Evolutionary conservation across 1,140 invertebrate genomes (phyloP).

Genomic region (Leptonema lineaticorne): DNA sequence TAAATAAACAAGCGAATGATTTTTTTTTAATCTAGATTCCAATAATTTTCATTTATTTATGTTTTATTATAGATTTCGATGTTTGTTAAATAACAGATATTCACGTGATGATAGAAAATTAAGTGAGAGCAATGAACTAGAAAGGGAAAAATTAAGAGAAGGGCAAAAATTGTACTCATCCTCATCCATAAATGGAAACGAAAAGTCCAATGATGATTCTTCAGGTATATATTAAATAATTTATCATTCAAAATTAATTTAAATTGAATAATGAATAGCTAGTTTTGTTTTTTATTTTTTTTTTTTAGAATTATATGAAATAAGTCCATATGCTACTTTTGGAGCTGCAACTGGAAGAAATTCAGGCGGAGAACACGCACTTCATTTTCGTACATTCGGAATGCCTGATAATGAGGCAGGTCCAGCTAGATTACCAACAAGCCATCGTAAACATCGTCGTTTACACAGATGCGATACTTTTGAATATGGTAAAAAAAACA

Average conservation of each 20-base stretch:
- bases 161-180: conserved; percentile 56
- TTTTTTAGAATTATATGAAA: conserved; percentile 67
- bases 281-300: not conserved
- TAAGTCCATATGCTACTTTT: conserved; percentile 77
- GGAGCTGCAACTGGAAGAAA: conserved; percentile 65
- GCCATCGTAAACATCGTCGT: conserved; percentile 35
- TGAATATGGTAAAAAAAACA: conserved; percentile 48
- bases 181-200: conserved; percentile 56
- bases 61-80: conserved; percentile 49
- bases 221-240: conserved; percentile 46
- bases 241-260: not conserved
- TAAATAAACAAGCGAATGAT: not conserved
- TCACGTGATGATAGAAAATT: conserved; percentile 53
- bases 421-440: conserved; percentile 47
- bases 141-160: conserved; percentile 54
- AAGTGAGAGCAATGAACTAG: conserved; percentile 55
- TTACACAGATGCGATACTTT: conserved; percentile 51
- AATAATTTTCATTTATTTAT: not conserved
- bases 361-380: conserved; percentile 68
- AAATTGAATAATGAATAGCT: not conserved
- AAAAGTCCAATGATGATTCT: conserved; percentile 56
- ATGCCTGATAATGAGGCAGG: conserved; percentile 69
- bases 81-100: conserved; percentile 51
- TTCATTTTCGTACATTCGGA: conserved; percentile 80
- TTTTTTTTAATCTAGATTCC: too few species aligned